Evolutionary conservation across 2,888 invertebrate species (phyloP).

Genomic region (Altica lythri): DNA sequence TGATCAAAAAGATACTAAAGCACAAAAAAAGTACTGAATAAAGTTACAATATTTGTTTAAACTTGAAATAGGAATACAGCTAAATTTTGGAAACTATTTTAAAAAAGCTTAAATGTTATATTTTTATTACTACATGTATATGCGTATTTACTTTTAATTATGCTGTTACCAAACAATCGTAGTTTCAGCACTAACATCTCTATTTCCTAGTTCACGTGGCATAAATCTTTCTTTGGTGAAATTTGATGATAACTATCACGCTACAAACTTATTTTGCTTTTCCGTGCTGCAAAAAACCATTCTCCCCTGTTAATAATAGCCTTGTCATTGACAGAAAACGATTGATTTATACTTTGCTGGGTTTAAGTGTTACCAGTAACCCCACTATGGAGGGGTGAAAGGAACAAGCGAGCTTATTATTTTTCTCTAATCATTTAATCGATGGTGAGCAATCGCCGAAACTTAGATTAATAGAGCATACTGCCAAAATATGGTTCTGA

Average conservation of each 20-base stretch:
- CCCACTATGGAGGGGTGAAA: background rate
- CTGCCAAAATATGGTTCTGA: constrained; percentile 2
- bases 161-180: constrained; percentile 1
- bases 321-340: constrained; percentile 28
- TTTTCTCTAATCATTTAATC: constrained; percentile 22
- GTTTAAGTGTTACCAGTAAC: background rate
- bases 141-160: no score
- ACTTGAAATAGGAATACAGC: no score
- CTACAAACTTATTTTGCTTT: constrained; percentile 3
- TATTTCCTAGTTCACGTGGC: no score
- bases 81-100: no score
- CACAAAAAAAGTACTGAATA: no score
- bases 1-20: no score
- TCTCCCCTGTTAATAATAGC: constrained; percentile 14
- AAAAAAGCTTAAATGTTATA: no score
- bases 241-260: no score
- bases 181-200: no score
- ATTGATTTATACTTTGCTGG: constrained; percentile 27
- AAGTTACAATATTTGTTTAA: no score
- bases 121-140: no score
- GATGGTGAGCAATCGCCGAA: constrained; percentile 14
- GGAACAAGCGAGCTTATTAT: constrained; percentile 1
- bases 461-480: constrained; percentile 11
- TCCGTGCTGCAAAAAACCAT: constrained; percentile 15
- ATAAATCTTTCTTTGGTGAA: no score